Percentiles rank a stretch among this genome's conserved stretches.
Conservation (phyloP, 2,113 vertebrate genomes). For the Stegastes partitus region DNA sequence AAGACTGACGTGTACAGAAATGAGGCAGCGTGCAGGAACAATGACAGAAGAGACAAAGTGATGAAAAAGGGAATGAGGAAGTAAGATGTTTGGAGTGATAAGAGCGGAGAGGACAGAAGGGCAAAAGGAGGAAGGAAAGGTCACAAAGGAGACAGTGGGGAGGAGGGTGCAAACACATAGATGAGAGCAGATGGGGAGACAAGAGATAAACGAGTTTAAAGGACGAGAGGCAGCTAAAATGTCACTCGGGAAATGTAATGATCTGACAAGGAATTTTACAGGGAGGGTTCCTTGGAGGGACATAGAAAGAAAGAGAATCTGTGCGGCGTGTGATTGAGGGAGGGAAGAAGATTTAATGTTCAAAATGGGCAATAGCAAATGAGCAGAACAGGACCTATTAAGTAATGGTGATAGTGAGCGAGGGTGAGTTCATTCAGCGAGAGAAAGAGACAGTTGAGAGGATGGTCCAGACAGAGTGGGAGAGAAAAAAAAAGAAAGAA, state of each 20-base stretch:
- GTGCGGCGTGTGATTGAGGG: constrained; percentile 5
- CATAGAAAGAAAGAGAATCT: not conserved
- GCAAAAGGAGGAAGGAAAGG: constrained; percentile 7
- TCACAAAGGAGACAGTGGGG: not conserved
- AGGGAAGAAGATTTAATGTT: constrained; percentile 25
- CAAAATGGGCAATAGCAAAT: constrained; percentile 13
- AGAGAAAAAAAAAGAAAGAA: not conserved
- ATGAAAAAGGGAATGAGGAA: not conserved
- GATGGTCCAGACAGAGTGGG: constrained; percentile 44
- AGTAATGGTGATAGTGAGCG: constrained; percentile 33
- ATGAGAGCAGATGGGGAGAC: not conserved
- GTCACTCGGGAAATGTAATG: constrained; percentile 38
- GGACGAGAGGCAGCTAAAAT: constrained; percentile 18
- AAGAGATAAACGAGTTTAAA: constrained; percentile 26
- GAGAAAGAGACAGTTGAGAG: constrained; percentile 42
- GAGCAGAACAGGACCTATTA: constrained; percentile 43
- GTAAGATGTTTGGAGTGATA: not conserved
- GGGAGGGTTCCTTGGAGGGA: constrained; percentile 31
- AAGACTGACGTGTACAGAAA: not conserved
- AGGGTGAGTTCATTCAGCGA: constrained; percentile 30
- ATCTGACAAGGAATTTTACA: constrained; percentile 14
- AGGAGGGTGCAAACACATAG: not conserved
- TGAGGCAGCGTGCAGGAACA: not conserved
- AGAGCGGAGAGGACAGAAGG: not conserved
- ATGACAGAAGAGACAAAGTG: not conserved